Evolutionary conservation across 2,888 invertebrate species (phyloP), one percentile per base, ranked within the genome.

Genomic region (Dolichopus griseipennis): DNA sequence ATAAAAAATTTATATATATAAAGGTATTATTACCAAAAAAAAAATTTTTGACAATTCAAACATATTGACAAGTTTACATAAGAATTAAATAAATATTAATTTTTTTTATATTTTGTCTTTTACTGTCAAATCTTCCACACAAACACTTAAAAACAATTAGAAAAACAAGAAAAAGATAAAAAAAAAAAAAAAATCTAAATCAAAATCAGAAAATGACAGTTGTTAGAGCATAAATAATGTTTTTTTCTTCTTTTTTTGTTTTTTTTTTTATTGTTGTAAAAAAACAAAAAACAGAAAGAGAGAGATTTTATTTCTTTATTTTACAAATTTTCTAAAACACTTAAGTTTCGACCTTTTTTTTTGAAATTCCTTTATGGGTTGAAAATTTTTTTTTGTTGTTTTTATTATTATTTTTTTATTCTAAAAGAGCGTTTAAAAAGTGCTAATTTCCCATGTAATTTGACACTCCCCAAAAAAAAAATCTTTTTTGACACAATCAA

Each of bases 371-470:
- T 52, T 52, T 41, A 5, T 27, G 27, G 27, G 37, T 37, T 37
- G 8, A 37, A 7, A 7, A 5, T 52, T 52, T 52, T 52, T 52
- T 18, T 52, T 52, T 2, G 9, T 52, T n/a, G 2, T 52, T 52
- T 52, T 52, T 52, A 12, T 52, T 52, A 18, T 52, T 52, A 12
- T 52, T 52, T 15, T 12, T 9, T 18, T 52, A 18, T 15, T 52
- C 52, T 52, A 52, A 27, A 52, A 52, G 52, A 52, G 52, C 52
- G 52, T 52, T 52, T 52, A 52, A 52, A 52, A 52, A 52, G 52
- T 52, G 52, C 52, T 52, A 52, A 52, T 52, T 52, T 52, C 52
- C 52, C 52, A 52, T 52, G 52, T 52, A 52, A 52, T 52, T 52
- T 52, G 52, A 52, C 52, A 52, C 52, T 52, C 52, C 52, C 52